These are phyloP conservation scores for Anolis carolinensis DNA, from an alignment of 2,113 vertebrate species.

Conservation along the genomic window DNA sequence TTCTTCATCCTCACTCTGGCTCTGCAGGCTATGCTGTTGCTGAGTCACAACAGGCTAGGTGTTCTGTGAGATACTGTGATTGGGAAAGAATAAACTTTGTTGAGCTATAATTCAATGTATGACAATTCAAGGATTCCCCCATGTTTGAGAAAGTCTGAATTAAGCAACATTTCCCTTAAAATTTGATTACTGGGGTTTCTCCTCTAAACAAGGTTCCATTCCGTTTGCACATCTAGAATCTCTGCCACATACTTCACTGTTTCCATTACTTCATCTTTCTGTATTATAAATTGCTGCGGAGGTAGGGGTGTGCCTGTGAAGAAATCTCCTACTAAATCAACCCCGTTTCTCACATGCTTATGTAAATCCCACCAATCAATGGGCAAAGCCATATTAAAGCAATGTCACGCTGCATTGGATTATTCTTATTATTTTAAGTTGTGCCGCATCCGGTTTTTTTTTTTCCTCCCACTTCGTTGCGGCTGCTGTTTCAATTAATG, in stretches of 20 bases:
- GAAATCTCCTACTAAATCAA: background rate
- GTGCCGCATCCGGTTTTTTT: background rate
- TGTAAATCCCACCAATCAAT: conserved; percentile 42
- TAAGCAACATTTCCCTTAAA: background rate
- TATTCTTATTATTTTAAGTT: background rate
- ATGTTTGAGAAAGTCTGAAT: no score
- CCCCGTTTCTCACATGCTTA: conserved; percentile 35
- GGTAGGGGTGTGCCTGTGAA: background rate
- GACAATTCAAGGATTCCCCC: no score
- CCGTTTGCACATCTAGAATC: conserved; percentile 50
- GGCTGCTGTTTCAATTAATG: conserved; percentile 12
- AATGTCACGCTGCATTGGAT: conserved; percentile 19
- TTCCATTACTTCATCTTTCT: conserved; percentile 31
- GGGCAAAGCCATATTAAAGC: conserved; percentile 34
- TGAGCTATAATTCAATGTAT: no score
- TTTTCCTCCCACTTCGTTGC: background rate
- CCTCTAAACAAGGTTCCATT: conserved; percentile 25
- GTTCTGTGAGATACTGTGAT: no score
- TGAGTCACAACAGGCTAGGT: no score
- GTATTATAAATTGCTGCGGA: conserved; percentile 30
- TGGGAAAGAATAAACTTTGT: no score
- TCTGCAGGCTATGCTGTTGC: no score
- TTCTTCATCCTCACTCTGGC: no score
- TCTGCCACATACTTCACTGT: conserved; percentile 10
- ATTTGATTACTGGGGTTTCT: conserved; percentile 14